Evolutionary conservation across 2,797 vertebrate species (phyloP).

Genomic region (Mareca strepera): DNA sequence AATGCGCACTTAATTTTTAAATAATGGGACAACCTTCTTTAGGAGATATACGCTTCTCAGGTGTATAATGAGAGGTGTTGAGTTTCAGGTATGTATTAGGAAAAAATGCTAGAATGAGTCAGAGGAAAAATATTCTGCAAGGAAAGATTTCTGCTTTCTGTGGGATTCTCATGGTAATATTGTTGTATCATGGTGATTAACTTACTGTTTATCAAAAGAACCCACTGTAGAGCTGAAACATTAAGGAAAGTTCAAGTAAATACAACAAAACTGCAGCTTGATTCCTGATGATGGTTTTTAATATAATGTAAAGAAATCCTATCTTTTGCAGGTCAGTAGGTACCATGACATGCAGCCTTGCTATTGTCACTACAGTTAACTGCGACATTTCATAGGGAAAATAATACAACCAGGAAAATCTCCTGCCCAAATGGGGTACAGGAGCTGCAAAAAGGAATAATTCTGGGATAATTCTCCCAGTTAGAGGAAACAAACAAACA

Average conservation of each 20-base stretch:
- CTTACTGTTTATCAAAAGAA: background rate
- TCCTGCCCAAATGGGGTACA: background rate
- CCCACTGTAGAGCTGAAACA: background rate
- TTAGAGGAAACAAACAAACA: background rate
- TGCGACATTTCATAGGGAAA: background rate
- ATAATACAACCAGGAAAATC: background rate
- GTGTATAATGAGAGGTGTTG: background rate
- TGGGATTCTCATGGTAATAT: background rate
- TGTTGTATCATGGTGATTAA: background rate
- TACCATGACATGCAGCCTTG: background rate
- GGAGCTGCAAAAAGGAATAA: background rate
- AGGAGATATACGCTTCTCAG: background rate
- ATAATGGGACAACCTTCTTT: background rate
- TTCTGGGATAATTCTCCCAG: background rate
- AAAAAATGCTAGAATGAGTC: constrained; percentile 18
- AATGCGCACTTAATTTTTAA: constrained; percentile 5
- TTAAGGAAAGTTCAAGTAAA: background rate
- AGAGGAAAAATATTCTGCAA: constrained; percentile 4
- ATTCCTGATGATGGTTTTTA: background rate
- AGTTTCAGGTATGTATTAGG: background rate
- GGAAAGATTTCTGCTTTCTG: background rate
- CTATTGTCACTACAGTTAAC: background rate
- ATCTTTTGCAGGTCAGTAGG: background rate
- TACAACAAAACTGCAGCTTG: background rate
- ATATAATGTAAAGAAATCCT: background rate